Percentiles rank a stretch among this genome's conserved stretches.
These are phyloP conservation scores for Hyalella azteca DNA, from an alignment of 2,888 invertebrate genomes.

Conservation along the genomic window DNA sequence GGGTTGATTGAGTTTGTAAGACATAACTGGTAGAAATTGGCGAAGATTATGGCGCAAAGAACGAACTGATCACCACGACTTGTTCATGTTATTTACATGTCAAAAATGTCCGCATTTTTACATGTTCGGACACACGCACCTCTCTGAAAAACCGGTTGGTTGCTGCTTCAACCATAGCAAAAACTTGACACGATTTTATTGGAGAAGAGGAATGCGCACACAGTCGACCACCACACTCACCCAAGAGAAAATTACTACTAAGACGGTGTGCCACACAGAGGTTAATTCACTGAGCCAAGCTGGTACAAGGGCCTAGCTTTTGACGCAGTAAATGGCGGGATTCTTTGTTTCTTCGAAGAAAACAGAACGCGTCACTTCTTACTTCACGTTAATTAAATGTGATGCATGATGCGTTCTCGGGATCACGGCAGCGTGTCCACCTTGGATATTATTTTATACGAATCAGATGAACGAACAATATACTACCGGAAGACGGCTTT, in stretches of 20 bases:
- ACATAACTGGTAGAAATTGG: neutral
- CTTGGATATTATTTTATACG: too few species aligned
- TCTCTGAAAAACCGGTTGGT: neutral
- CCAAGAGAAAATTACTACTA: neutral
- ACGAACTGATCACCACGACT: neutral
- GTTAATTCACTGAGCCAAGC: too few species aligned
- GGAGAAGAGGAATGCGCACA: neutral
- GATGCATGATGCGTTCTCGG: too few species aligned
- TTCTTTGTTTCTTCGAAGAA: too few species aligned
- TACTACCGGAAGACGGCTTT: too few species aligned
- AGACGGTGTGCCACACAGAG: neutral
- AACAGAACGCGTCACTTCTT: too few species aligned
- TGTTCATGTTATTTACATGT: neutral
- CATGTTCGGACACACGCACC: neutral
- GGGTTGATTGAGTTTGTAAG: neutral
- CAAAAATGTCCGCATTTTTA: too few species aligned
- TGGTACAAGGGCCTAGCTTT: too few species aligned
- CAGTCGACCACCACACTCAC: neutral
- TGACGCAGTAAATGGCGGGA: too few species aligned
- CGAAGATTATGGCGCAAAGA: neutral
- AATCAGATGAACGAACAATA: too few species aligned
- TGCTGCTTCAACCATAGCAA: neutral
- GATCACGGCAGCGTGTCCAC: too few species aligned
- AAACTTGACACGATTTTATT: neutral
- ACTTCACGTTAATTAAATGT: too few species aligned